Conservation (phyloP, 2,888 invertebrate species). For the Drosophila lutescens region DNA sequence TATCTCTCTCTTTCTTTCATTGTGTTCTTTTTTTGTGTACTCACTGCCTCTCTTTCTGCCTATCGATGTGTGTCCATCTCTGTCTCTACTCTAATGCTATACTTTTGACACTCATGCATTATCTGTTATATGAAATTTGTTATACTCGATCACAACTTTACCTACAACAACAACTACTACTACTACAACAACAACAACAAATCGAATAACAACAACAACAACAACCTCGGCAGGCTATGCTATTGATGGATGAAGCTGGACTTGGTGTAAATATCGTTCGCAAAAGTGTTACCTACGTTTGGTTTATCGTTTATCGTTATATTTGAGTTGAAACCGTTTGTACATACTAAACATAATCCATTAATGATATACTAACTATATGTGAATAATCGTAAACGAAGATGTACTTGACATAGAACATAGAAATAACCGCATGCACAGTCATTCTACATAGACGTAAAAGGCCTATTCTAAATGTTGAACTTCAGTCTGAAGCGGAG, state of each 20-base stretch:
- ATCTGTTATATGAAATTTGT: constrained; percentile 67
- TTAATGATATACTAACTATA: constrained; percentile 24
- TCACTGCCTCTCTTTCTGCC: constrained; percentile 21
- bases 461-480: constrained; percentile 10
- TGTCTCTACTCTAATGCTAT: constrained; percentile 27
- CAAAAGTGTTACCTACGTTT: constrained; percentile 43
- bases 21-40: constrained; percentile 12
- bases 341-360: constrained; percentile 35
- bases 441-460: constrained; percentile 44
- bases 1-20: constrained; percentile 24
- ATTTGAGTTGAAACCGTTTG: constrained; percentile 35
- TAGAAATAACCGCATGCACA: constrained; percentile 56
- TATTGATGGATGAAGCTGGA: constrained; percentile 95
- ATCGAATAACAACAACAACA: constrained; percentile 53
- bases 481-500: constrained; percentile 4
- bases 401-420: constrained; percentile 20
- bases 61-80: constrained; percentile 34
- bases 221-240: constrained; percentile 90
- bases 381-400: constrained; percentile 10
- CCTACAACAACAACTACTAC: constrained; percentile 56
- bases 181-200: constrained; percentile 49
- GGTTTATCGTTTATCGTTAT: constrained; percentile 34
- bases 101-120: constrained; percentile 62
- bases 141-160: constrained; percentile 63
- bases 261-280: constrained; percentile 92